Conservation (phyloP, 92 coral and sea anemone species). For the Phenganax stokvisi region DNA sequence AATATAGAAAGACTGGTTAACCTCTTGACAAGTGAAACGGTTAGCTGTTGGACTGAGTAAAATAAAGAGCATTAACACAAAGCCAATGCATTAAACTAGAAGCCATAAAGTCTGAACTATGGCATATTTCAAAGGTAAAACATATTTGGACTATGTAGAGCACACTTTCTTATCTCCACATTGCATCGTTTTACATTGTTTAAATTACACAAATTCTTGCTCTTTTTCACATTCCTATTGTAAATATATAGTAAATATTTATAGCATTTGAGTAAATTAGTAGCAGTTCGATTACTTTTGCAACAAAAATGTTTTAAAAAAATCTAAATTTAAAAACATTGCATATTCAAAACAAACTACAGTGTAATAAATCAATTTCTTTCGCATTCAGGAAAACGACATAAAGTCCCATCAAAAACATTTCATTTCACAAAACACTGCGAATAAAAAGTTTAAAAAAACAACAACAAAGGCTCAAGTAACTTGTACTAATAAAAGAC, state of each 20-base stretch:
- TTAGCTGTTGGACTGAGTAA: too few relatives aligned
- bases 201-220: neutral
- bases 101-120: too few relatives aligned
- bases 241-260: neutral
- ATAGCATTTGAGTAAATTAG: neutral
- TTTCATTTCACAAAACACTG: too few relatives aligned
- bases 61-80: too few relatives aligned
- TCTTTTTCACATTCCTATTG: neutral
- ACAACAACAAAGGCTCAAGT: too few relatives aligned
- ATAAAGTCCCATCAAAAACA: neutral
- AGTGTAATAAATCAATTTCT: neutral
- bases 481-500: too few relatives aligned
- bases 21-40: too few relatives aligned
- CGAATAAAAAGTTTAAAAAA: neutral
- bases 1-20: neutral
- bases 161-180: neutral
- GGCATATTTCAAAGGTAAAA: too few relatives aligned
- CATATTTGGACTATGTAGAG: too few relatives aligned
- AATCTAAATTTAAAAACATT: too few relatives aligned
- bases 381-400: constrained; percentile 5
- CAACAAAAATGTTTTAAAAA: neutral
- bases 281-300: neutral
- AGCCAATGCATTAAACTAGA: too few relatives aligned
- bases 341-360: neutral
- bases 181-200: neutral